Evolutionary conservation across 2,113 vertebrate species (phyloP).

Genomic region (Parotia lawesii): DNA sequence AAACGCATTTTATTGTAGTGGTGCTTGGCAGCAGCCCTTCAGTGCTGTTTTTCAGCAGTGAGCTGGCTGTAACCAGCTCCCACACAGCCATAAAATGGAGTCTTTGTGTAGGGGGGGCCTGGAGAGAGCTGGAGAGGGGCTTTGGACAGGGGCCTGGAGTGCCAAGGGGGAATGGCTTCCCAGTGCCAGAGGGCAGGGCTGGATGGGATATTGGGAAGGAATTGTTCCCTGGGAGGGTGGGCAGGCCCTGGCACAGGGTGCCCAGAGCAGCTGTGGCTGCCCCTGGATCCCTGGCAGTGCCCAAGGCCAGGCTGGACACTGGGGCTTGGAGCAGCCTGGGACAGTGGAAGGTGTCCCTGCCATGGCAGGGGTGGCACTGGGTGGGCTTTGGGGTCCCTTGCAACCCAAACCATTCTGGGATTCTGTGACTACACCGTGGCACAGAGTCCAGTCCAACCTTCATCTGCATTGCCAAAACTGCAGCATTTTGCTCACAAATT

Average conservation of each 20-base stretch:
- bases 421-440: not conserved
- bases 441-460: not conserved
- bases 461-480: not conserved
- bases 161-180: not conserved
- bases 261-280: not conserved
- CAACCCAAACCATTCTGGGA: not conserved
- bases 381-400: fast-evolving
- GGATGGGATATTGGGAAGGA: not conserved
- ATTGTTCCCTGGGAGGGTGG: not conserved
- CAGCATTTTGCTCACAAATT: not conserved
- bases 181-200: not conserved
- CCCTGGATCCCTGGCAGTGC: not conserved
- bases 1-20: not conserved
- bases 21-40: not conserved
- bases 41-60: not conserved
- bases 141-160: not conserved
- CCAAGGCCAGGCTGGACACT: not conserved
- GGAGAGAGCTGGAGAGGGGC: not conserved
- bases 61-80: not conserved
- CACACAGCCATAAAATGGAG: not conserved
- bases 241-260: not conserved
- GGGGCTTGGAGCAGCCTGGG: not conserved
- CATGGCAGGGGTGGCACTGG: not conserved
- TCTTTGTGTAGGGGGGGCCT: not conserved
- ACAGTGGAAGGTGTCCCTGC: not conserved